These are phyloP conservation scores for Sander lucioperca DNA, from an alignment of 2,113 vertebrate genomes.

Conservation along the genomic window DNA sequence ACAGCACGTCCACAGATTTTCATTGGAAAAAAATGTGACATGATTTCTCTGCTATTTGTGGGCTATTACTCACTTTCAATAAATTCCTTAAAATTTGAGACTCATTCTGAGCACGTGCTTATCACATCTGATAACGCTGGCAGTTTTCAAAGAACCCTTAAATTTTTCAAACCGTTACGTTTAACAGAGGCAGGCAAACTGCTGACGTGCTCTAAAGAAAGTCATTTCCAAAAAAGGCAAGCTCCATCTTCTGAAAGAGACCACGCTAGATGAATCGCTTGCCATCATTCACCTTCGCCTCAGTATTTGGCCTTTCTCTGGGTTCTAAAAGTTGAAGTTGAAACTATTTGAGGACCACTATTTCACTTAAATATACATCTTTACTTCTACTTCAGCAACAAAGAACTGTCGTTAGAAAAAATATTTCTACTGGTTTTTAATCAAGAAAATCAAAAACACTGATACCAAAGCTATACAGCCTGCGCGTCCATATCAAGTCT, in stretches of 20 bases:
- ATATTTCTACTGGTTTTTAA: neutral
- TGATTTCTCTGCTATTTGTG: neutral
- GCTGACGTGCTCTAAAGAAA: neutral
- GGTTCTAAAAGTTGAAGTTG: neutral
- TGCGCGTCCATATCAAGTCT: neutral
- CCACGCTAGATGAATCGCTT: neutral
- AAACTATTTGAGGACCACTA: neutral
- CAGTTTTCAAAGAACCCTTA: neutral
- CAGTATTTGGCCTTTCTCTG: neutral
- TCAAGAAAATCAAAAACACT: neutral
- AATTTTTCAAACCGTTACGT: neutral
- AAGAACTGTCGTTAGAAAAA: neutral
- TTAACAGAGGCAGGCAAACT: neutral
- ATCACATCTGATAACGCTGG: neutral
- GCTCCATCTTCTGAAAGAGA: neutral
- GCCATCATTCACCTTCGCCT: neutral
- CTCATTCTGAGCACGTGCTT: neutral
- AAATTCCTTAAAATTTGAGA: neutral
- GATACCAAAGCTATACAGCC: neutral
- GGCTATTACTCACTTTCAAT: neutral
- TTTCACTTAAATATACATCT: neutral
- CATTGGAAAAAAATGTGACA: neutral
- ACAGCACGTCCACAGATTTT: neutral
- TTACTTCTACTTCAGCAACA: neutral
- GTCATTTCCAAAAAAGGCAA: neutral